phyloP scores from a whole-genome alignment of 2,113 vertebrate genomes.

The Terrapene triunguis region DNA sequence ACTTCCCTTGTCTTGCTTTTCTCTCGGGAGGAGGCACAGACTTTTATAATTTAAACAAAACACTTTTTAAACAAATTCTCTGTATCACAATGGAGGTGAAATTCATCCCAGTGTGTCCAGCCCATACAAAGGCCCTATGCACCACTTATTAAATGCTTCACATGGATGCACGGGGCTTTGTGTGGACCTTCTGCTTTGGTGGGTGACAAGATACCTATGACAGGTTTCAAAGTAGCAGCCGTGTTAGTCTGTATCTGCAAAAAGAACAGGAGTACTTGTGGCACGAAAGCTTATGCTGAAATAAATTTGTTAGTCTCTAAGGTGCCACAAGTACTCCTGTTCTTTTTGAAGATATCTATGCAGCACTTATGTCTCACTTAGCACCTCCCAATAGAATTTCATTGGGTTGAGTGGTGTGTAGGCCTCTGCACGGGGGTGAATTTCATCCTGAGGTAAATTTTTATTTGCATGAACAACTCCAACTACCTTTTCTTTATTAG shows the following conservation, averaged over 20 bases:
- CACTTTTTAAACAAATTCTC: neutral
- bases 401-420: neutral
- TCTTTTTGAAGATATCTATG: neutral
- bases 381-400: neutral
- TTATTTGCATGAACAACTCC: neutral
- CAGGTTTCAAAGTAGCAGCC: too few species aligned
- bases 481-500: neutral
- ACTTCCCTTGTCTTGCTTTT: neutral
- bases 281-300: too few species aligned
- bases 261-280: too few species aligned
- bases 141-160: neutral
- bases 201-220: neutral
- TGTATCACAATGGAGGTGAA: neutral
- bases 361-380: neutral
- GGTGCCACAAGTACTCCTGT: too few species aligned
- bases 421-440: neutral
- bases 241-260: too few species aligned
- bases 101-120: neutral
- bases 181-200: neutral
- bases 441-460: neutral
- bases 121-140: neutral
- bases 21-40: conserved; percentile 9
- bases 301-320: too few species aligned
- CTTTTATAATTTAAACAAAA: conserved; percentile 22
- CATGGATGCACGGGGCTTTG: neutral